Evolutionary conservation across 2,888 invertebrate species (phyloP), one percentile per base, ranked within the genome.

Genomic region (Philereme vetulata): DNA sequence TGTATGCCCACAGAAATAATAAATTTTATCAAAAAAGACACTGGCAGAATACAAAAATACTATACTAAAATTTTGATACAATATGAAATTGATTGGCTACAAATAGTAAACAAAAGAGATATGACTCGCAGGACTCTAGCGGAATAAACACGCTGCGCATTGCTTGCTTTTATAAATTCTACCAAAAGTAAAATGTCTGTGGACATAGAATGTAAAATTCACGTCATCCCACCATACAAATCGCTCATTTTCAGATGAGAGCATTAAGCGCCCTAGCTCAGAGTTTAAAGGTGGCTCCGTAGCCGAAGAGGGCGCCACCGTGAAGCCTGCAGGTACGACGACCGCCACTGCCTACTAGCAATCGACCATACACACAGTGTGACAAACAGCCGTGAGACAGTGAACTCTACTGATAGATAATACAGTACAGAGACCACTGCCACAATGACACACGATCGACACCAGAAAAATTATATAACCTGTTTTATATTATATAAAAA

Each of bases 211-310:
- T 77, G 82, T 84, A 83, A 84, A 71, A 65, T 81, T 80, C 87
- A 84, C 86, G 73, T 81, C 88, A 88, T 84, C 82, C 75, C 76
- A 81, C 84, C 90, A 89, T 88, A 89, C 90, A 86, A 86, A 75
- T 84, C 89, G 83, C 86, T 88, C 84, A 85, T 86, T 92, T 91
- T 82, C 86, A 96, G 95, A 96, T 90, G 96, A 96, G 85, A 94
- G 94, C 85, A 94, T 95, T 85, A 96, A 95, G 88, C 95, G 97
- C 91, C 96, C 97, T 84, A 96, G 96, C 93, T 97, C 97, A 93
- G 97, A 97, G 93, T 95, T 96, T 81, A 96, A 96, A 90, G 95
- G 95, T 78, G 84, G 85, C 74, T 92, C 90, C 78, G 85, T 90
- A 82, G 89, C 87, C 74, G 93, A 92, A 76, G 92, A 90, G 73